phyloP scores from a whole-genome alignment of 1,140 invertebrate species.

The Cataglyphis hispanica region DNA sequence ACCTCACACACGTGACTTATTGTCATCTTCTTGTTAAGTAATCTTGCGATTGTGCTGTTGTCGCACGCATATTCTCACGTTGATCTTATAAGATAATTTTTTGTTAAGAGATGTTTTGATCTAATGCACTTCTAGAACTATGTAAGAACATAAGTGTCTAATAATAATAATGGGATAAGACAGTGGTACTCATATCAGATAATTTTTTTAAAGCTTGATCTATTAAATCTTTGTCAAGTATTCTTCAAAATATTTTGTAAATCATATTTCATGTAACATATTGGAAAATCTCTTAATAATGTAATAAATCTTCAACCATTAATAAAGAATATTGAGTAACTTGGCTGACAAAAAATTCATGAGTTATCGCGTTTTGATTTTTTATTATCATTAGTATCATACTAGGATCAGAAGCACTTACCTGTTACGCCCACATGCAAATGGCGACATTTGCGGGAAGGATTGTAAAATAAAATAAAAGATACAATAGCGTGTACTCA shows the following conservation, averaged over 20 bases:
- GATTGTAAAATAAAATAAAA: conserved; percentile 14
- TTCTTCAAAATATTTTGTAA: background rate
- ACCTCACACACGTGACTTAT: conserved; percentile 34
- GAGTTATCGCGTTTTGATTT: conserved; percentile 9
- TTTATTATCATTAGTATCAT: conserved; percentile 53
- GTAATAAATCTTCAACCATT: background rate
- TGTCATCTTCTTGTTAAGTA: background rate
- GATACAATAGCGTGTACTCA: conserved; percentile 75
- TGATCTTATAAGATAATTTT: background rate
- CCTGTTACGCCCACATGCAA: conserved; percentile 69
- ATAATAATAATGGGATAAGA: conserved; percentile 37
- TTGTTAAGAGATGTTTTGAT: conserved; percentile 3
- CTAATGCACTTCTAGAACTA: conserved; percentile 14
- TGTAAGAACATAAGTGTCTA: background rate
- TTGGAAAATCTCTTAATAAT: background rate
- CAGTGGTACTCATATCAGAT: conserved; percentile 12
- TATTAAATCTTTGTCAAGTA: background rate
- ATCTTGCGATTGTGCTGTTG: background rate
- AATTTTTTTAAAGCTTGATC: background rate
- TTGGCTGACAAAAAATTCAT: background rate
- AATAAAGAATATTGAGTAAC: background rate
- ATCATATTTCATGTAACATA: background rate
- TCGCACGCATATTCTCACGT: conserved; percentile 11
- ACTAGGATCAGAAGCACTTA: conserved; percentile 76
- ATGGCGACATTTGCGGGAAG: conserved; percentile 45